A percentile compares a stretch with the other conserved stretches of the same genome.
phyloP scores from a whole-genome alignment of 2,888 invertebrate species.

The Spilosoma lubricipeda region DNA sequence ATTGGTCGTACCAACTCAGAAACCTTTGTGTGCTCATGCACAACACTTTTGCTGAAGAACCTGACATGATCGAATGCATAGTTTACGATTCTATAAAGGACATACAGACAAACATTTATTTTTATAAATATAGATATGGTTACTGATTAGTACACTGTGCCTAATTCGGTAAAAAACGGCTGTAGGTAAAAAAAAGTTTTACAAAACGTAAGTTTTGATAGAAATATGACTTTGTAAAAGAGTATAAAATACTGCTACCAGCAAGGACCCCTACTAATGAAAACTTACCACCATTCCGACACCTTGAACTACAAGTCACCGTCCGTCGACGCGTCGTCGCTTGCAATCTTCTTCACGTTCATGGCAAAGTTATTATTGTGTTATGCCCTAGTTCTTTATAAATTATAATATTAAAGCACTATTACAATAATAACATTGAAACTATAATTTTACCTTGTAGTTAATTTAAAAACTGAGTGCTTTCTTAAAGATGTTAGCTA shows the following conservation, averaged over 20 bases:
- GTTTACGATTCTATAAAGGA: no score
- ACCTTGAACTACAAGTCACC: neutral
- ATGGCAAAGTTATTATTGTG: neutral
- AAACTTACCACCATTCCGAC: neutral
- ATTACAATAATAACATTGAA: neutral
- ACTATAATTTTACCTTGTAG: neutral
- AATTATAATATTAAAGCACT: neutral
- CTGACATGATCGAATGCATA: no score
- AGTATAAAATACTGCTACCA: neutral
- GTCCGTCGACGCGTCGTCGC: neutral
- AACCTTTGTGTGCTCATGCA: no score
- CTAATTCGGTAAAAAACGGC: no score
- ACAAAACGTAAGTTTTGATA: neutral
- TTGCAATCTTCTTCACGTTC: slow-evolving; percentile 1
- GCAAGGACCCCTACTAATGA: neutral
- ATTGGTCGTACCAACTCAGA: no score
- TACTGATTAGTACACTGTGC: no score
- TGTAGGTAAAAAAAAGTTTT: neutral
- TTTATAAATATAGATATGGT: no score
- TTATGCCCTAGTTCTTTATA: neutral
- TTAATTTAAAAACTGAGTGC: neutral
- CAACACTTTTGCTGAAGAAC: no score
- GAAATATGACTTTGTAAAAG: neutral
- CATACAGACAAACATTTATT: no score
- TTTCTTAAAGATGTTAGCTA: neutral